Conservation (phyloP, 2,797 vertebrate genomes). For the Benthosema pterotum region DNA sequence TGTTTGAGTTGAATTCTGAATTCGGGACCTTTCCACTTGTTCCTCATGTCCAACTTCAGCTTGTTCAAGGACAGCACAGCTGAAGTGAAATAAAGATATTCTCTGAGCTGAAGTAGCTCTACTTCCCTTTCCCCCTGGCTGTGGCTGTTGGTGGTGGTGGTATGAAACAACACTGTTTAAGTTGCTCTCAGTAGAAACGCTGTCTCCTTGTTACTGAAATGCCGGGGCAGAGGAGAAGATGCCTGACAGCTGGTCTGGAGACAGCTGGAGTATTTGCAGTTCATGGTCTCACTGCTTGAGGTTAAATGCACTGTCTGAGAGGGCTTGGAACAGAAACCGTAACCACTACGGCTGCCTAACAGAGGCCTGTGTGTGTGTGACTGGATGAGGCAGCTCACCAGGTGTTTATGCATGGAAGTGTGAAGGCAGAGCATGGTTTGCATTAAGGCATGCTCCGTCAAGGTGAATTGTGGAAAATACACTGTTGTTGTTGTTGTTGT, state of each 20-base stretch:
- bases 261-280: slow-evolving; percentile 33
- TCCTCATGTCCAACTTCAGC: too few species aligned
- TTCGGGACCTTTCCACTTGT: too few species aligned
- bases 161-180: neutral
- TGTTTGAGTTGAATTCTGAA: too few species aligned
- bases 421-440: slow-evolving; percentile 11
- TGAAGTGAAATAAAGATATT: too few species aligned
- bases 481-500: too few species aligned
- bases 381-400: slow-evolving; percentile 1
- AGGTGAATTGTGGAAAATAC: slow-evolving; percentile 33
- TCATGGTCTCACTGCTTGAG: slow-evolving; percentile 30
- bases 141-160: neutral
- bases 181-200: slow-evolving; percentile 38
- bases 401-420: neutral
- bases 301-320: slow-evolving; percentile 28
- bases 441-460: slow-evolving; percentile 27
- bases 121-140: too few species aligned
- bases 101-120: too few species aligned
- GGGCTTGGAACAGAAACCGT: slow-evolving; percentile 3
- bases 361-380: slow-evolving; percentile 7
- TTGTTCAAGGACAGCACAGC: too few species aligned
- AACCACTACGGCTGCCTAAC: slow-evolving; percentile 3
- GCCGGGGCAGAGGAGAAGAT: slow-evolving; percentile 15
- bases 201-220: slow-evolving; percentile 34
- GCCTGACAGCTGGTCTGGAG: slow-evolving; percentile 24